phyloP scores from a whole-genome alignment of 2,113 vertebrate species.

The Mixornis gularis region DNA sequence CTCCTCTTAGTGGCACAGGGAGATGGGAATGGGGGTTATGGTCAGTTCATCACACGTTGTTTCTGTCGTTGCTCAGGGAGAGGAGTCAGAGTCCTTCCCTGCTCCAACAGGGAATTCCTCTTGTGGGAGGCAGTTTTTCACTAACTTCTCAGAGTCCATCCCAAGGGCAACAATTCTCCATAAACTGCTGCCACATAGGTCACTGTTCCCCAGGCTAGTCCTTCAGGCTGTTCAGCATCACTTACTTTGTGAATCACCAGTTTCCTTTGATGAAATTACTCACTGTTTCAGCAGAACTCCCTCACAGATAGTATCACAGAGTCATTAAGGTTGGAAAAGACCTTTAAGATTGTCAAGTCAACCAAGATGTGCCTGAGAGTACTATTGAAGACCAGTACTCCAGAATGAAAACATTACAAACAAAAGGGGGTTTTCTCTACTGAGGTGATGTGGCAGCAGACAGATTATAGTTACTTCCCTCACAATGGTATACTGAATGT shows the following conservation, averaged over 20 bases:
- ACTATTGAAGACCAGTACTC: neutral
- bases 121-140: neutral
- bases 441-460: neutral
- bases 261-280: neutral
- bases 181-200: fast-evolving
- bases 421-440: neutral
- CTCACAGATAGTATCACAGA: neutral
- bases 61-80: neutral
- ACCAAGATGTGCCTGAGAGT: neutral
- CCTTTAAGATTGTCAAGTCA: neutral
- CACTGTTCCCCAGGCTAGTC: neutral
- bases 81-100: neutral
- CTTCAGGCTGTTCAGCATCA: neutral
- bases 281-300: neutral
- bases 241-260: neutral
- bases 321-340: neutral
- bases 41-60: neutral
- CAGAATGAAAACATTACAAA: neutral
- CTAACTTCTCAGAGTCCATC: neutral
- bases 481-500: neutral
- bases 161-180: neutral
- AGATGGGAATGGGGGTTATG: neutral
- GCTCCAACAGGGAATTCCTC: neutral
- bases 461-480: neutral
- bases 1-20: neutral